A percentile compares a stretch with the other conserved stretches of the same genome.
Conservation (phyloP, 1,140 invertebrate species). For the Cyclargus thomasi region DNA sequence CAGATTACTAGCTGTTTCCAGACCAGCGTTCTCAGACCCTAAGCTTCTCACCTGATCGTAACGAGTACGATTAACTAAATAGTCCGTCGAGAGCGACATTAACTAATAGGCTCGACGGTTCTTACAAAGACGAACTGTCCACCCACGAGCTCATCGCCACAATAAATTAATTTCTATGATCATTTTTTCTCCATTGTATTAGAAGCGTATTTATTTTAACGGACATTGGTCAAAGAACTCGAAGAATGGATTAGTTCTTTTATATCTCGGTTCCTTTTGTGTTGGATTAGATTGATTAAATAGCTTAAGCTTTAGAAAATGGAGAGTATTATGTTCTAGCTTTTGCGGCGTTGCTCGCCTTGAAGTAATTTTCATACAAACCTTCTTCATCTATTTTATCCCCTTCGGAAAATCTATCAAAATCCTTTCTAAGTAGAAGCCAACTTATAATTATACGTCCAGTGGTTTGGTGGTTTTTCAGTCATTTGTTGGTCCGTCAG, state of each 20-base stretch:
- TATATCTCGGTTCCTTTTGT: not conserved
- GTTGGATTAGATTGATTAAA: conserved; percentile 1
- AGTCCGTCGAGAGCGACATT: conserved; percentile 66
- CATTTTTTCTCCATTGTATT: conserved; percentile 65
- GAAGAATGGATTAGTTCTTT: conserved; percentile 24
- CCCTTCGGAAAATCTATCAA: too few relatives aligned
- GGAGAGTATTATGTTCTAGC: not conserved
- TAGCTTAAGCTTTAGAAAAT: not conserved
- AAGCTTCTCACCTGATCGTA: conserved; percentile 36
- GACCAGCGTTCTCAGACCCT: not conserved
- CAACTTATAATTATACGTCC: too few relatives aligned
- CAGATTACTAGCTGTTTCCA: too few relatives aligned
- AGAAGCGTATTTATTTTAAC: conserved; percentile 59
- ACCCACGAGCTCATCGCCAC: conserved; percentile 67
- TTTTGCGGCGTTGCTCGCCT: too few relatives aligned
- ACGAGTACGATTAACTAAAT: conserved; percentile 50
- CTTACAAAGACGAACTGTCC: conserved; percentile 74
- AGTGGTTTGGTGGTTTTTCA: too few relatives aligned
- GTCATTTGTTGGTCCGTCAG: too few relatives aligned
- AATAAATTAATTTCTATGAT: conserved; percentile 74
- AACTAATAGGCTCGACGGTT: conserved; percentile 72
- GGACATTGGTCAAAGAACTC: conserved; percentile 65
- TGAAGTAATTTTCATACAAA: too few relatives aligned
- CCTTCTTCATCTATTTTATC: too few relatives aligned
- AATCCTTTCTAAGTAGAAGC: too few relatives aligned